Conservation (phyloP, 2,113 vertebrate species). For the Otolemur garnettii region DNA sequence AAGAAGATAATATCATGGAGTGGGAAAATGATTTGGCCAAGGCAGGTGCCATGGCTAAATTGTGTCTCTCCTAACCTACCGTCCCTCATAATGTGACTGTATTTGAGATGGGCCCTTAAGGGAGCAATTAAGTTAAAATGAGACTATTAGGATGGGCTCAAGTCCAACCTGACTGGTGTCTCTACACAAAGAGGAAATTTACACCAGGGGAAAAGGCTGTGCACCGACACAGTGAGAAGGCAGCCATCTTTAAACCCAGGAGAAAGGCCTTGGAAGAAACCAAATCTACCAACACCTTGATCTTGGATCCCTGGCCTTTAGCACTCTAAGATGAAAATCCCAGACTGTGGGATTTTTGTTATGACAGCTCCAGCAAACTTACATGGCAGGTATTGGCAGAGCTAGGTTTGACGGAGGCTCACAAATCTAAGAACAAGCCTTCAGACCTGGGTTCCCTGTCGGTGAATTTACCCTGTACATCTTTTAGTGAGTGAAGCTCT, state of each 20-base stretch:
- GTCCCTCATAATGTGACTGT: neutral
- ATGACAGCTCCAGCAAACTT: neutral
- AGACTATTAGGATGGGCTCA: neutral
- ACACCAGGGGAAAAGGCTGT: neutral
- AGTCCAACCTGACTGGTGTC: neutral
- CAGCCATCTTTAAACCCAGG: neutral
- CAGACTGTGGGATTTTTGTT: constrained; percentile 17
- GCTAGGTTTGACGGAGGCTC: neutral
- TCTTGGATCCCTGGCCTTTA: neutral
- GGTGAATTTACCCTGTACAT: neutral
- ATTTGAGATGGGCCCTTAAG: constrained; percentile 24
- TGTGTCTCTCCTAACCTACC: neutral
- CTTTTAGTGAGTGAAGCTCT: neutral
- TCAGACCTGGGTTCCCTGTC: neutral
- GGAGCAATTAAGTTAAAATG: neutral
- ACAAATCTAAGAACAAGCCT: neutral
- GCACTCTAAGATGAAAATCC: no score
- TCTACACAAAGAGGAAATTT: neutral
- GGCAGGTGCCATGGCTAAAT: neutral
- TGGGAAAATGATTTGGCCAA: neutral
- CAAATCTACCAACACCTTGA: neutral
- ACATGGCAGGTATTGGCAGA: neutral
- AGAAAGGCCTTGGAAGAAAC: neutral
- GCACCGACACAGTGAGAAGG: neutral
- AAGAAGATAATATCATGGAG: neutral